Base-by-base conservation (phyloP, 2,888 invertebrate species). In the Nemapogon koenigi region DNA sequence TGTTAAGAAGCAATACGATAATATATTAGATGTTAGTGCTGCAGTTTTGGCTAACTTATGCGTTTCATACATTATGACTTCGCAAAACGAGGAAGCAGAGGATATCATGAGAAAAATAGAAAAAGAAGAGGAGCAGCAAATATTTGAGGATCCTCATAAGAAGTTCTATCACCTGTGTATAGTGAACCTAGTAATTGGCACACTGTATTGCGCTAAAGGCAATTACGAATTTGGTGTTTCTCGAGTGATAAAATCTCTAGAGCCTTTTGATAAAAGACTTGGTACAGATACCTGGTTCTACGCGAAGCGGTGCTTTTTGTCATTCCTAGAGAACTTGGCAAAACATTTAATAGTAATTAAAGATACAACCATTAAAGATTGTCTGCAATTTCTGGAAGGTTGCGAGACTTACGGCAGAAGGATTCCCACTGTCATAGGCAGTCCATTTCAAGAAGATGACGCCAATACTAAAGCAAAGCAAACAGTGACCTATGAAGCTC, bases 271-370 rank as follows among this genome's bases (percentile, higher is more conserved):
- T 57, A 93, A 93, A 65, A 92, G 97, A 59, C 81, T 99, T 6
- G 97, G 98, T 11, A 95, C 97, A 0, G 98, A 99, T 59, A 99
- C 99, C 2, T 99, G 99, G 99, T 90, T 94, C 62, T 97, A 98
- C 61, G 93, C 97, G 1, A 98, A 98, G 62, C 83, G 97, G 42
- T 97, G 97, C 59, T 93, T 98, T 59, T 73, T 98, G 40, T 94
- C 94, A n/a, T 84, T 95, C 51, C 83, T 94, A 41, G 94, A 96
- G 72, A 94, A 94, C 64, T 78, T 94, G 50, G 85, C 93, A 0
- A 95, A 95, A 56, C 94, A 96, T 60, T 86, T 94, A 72, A 90
- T 96, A 40, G 89, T 91, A 33, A 84, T 94, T 36, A 85, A 90
- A 57, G 96, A 97, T 71, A 83, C 88, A 16, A 90, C 94, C 17